Percentiles rank a stretch among this genome's conserved stretches.
phyloP scores from a whole-genome alignment of 2,797 vertebrate genomes.

The Rhyacichthys aspro region DNA sequence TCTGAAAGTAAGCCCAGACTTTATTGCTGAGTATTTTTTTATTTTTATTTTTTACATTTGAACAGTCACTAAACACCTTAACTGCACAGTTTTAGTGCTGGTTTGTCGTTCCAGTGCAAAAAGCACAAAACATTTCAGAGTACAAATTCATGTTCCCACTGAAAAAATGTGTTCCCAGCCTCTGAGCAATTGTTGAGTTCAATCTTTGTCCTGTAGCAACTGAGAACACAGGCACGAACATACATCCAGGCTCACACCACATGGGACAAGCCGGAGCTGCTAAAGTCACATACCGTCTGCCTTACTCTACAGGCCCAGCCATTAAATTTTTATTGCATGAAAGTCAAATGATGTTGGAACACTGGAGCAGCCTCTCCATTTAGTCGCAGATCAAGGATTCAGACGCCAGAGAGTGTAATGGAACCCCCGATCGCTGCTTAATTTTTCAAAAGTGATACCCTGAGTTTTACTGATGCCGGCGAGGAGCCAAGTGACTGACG shows the following conservation, averaged over 20 bases:
- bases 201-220: constrained; percentile 80
- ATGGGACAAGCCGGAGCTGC: constrained; percentile 30
- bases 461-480: constrained; percentile 67
- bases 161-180: background rate
- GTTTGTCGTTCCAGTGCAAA: too few relatives aligned
- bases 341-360: constrained; percentile 95
- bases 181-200: constrained; percentile 22
- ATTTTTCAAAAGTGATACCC: constrained; percentile 86
- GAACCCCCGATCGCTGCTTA: constrained; percentile 85
- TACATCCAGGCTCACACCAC: constrained; percentile 69
- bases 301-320: constrained; percentile 32
- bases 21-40: too few relatives aligned
- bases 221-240: constrained; percentile 70
- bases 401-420: constrained; percentile 83
- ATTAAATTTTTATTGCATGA: constrained; percentile 91
- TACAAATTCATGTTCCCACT: too few relatives aligned
- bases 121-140: too few relatives aligned
- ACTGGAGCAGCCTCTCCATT: constrained; percentile 90
- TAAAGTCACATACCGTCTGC: constrained; percentile 22
- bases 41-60: too few relatives aligned
- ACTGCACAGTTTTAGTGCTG: too few relatives aligned
- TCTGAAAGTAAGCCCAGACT: background rate
- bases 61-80: too few relatives aligned
- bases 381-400: constrained; percentile 86
- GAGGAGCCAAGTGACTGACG: constrained; percentile 63